Evolutionary conservation across 2,113 vertebrate species (phyloP).

Genomic region (Gymnorhina tibicen): DNA sequence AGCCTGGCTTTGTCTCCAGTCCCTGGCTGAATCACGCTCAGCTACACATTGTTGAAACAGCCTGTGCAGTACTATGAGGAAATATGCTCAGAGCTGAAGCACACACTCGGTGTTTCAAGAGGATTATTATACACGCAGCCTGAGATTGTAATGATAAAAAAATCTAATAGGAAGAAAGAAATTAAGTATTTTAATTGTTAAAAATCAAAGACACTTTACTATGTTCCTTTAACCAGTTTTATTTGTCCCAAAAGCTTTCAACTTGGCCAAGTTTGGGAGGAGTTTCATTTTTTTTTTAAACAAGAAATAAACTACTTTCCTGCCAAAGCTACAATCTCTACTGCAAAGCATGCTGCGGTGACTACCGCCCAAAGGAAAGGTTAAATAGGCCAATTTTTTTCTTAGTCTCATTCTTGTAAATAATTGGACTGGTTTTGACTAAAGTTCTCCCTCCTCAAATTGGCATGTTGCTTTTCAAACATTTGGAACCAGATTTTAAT

Average conservation of each 20-base stretch:
- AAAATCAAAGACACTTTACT: not conserved
- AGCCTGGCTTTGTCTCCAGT: slow-evolving; percentile 45
- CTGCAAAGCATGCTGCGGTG: not conserved
- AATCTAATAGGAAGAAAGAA: not conserved
- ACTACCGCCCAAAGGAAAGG: not conserved
- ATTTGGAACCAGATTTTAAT: not conserved
- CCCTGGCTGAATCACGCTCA: slow-evolving; percentile 6
- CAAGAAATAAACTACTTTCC: slow-evolving; percentile 4
- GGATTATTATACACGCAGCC: not conserved
- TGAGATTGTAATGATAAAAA: not conserved
- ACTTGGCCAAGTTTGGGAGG: not conserved
- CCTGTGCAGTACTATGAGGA: not conserved
- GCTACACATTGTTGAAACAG: not conserved
- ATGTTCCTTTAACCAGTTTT: not conserved
- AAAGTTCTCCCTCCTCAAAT: not conserved
- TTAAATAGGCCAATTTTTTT: not conserved
- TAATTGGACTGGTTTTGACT: not conserved
- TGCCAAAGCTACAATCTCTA: not conserved
- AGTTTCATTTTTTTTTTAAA: not conserved
- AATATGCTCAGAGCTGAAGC: not conserved
- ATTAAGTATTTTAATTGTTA: not conserved
- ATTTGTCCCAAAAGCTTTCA: slow-evolving; percentile 7
- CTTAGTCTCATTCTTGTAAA: not conserved
- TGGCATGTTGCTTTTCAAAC: not conserved
- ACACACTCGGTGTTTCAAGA: not conserved